Conservation (phyloP, 2,888 invertebrate species). For the Oxystoma pomonae region DNA sequence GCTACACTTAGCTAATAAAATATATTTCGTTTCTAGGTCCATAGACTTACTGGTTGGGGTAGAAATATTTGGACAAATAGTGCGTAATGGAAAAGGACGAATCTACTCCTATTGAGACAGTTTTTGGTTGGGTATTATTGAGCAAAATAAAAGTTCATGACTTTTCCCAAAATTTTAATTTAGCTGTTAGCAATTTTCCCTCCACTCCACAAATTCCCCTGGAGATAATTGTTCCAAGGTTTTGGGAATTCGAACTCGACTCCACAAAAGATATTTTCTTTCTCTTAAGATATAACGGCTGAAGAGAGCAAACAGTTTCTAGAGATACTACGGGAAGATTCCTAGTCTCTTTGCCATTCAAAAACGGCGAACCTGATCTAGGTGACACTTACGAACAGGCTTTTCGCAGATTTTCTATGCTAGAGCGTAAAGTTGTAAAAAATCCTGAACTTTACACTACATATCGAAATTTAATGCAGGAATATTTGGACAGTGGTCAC, state of each 20-base stretch:
- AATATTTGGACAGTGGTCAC: background rate
- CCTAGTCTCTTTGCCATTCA: background rate
- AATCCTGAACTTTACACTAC: constrained; percentile 5
- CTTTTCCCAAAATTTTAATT: background rate
- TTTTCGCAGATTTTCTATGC: constrained; percentile 2
- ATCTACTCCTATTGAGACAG: background rate
- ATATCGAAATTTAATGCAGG: constrained; percentile 12
- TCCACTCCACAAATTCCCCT: background rate
- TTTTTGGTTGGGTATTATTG: background rate
- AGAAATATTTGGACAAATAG: background rate
- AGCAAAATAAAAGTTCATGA: background rate
- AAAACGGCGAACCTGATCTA: background rate
- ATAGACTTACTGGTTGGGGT: background rate
- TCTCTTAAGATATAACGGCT: background rate
- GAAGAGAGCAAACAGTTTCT: constrained; percentile 3
- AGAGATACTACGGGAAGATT: background rate
- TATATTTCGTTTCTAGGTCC: background rate
- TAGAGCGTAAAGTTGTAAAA: constrained; percentile 8
- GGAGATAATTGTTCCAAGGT: constrained; percentile 8
- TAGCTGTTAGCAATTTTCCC: background rate
- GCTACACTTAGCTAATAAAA: background rate
- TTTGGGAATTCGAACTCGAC: constrained; percentile 14
- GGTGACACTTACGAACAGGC: background rate
- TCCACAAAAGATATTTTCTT: background rate
- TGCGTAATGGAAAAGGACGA: background rate